Percentiles rank a stretch among this genome's conserved stretches.
Evolutionary conservation across 2,113 vertebrate genomes (phyloP).

Genomic region (Anguilla japonica): DNA sequence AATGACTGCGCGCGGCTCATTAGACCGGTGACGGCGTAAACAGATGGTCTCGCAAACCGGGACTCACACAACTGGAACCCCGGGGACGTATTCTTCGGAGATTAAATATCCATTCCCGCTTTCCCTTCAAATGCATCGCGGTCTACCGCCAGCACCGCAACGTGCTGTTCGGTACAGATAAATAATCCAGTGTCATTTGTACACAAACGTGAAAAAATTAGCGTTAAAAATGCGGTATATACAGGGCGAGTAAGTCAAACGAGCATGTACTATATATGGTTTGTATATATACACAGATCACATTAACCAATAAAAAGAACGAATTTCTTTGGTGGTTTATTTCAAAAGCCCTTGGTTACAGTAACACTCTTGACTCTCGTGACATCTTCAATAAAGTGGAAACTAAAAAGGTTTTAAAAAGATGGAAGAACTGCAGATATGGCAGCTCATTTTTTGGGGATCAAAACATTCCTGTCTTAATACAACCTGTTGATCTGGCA

Average conservation of each 20-base stretch:
- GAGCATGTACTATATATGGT: too few species aligned
- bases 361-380: background rate
- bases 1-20: constrained; percentile 72
- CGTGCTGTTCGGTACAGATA: background rate
- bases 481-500: background rate
- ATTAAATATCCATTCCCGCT: constrained; percentile 13
- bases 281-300: too few species aligned
- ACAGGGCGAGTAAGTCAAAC: too few species aligned
- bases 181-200: background rate
- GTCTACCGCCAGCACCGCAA: background rate
- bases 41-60: constrained; percentile 59
- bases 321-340: background rate
- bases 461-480: background rate
- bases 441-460: background rate
- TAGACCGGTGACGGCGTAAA: constrained; percentile 69
- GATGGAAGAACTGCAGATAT: background rate
- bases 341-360: background rate
- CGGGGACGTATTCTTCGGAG: constrained; percentile 42
- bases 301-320: too few species aligned
- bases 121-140: constrained; percentile 20
- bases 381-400: background rate
- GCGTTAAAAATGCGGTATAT: background rate
- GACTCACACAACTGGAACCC: constrained; percentile 46
- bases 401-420: background rate
- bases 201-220: background rate